phyloP scores from a whole-genome alignment of 2,888 invertebrate species.

The Eristalis intricaria region DNA sequence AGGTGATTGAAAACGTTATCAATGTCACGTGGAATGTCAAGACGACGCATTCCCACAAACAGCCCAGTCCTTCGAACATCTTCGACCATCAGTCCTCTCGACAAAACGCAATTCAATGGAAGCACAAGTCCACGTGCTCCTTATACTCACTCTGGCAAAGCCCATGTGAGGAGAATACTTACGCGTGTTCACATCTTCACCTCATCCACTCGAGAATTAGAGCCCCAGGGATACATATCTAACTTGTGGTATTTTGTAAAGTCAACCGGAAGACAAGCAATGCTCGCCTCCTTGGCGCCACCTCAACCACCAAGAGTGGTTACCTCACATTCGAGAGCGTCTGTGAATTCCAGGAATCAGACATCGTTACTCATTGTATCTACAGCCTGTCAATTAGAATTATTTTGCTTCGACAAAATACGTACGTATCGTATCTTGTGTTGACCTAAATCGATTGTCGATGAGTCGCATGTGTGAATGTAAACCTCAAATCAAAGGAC shows the following conservation, averaged over 20 bases:
- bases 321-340: not conserved
- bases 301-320: not conserved
- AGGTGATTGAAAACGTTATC: not conserved
- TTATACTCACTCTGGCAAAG: not conserved
- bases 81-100: not conserved
- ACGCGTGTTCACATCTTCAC: not conserved
- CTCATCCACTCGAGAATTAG: not conserved
- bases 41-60: not conserved
- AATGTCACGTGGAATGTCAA: not conserved
- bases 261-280: not conserved
- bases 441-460: not conserved
- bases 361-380: not conserved
- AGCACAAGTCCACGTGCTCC: not conserved
- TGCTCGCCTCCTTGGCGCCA: not conserved
- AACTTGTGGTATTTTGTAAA: not conserved
- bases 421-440: not conserved
- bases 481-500: no score
- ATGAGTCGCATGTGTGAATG: no score
- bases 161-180: not conserved
- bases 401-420: not conserved
- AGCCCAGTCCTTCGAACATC: not conserved
- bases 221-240: not conserved
- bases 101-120: not conserved
- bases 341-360: not conserved
- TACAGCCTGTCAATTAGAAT: not conserved